Conservation (phyloP, 1,140 invertebrate genomes). For the Notospermus geniculatus region DNA sequence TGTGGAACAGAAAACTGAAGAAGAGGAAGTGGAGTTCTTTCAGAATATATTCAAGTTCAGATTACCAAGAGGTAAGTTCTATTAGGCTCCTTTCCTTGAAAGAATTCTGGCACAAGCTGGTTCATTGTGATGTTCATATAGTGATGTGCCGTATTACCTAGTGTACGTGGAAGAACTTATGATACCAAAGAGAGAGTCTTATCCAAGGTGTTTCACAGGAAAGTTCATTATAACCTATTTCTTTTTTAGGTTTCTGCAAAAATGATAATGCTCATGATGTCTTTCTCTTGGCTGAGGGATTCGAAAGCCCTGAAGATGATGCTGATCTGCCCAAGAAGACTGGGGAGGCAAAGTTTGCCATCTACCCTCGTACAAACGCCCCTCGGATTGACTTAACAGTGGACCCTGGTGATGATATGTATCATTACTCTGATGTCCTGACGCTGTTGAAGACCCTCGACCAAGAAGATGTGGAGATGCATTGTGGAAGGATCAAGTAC, state of each 20-base stretch:
- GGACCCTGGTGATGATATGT: slow-evolving; percentile 45
- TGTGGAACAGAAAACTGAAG: slow-evolving; percentile 22
- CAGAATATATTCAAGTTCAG: slow-evolving; percentile 36
- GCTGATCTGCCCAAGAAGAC: slow-evolving; percentile 34
- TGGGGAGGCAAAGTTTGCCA: slow-evolving; percentile 49
- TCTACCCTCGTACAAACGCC: slow-evolving; percentile 48
- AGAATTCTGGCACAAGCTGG: too few species aligned
- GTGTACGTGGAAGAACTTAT: too few species aligned
- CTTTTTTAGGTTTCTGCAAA: slow-evolving; percentile 45
- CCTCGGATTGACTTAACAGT: slow-evolving; percentile 42
- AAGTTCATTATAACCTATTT: too few species aligned
- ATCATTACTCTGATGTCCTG: slow-evolving; percentile 39
- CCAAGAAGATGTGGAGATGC: slow-evolving; percentile 43
- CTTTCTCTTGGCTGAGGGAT: slow-evolving; percentile 46
- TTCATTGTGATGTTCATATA: too few species aligned
- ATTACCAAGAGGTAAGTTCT: slow-evolving; percentile 38
- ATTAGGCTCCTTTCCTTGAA: too few species aligned
- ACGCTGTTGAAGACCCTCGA: slow-evolving; percentile 32
- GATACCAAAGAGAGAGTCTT: too few species aligned
- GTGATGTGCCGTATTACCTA: too few species aligned
- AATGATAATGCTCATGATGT: slow-evolving; percentile 51
- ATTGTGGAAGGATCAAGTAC: slow-evolving; percentile 45
- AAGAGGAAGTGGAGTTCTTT: slow-evolving; percentile 27
- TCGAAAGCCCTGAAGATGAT: slow-evolving; percentile 26
- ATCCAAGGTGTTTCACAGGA: too few species aligned